Conservation (phyloP, 2,797 vertebrate species). For the Pangasius larnaudii region DNA sequence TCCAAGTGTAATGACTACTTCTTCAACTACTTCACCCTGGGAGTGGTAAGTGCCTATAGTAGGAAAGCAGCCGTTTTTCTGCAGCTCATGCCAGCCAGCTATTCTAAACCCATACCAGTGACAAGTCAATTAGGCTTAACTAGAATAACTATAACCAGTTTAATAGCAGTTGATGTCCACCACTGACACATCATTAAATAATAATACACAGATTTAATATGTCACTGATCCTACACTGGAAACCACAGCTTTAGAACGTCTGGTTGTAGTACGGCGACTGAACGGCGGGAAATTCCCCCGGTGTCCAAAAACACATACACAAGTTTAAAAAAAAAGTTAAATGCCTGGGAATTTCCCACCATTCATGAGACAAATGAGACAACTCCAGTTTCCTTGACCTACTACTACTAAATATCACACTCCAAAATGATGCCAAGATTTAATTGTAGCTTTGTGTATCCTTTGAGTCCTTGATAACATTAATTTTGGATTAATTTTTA, state of each 20-base stretch:
- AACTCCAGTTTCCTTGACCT: not conserved
- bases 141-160: not conserved
- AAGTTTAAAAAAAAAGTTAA: too few relatives aligned
- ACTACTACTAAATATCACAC: not conserved
- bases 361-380: not conserved
- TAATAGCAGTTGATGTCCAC: not conserved
- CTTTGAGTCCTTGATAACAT: not conserved
- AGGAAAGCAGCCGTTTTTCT: not conserved
- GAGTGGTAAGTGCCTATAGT: conserved; percentile 85
- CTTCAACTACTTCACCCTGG: conserved; percentile 98
- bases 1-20: conserved; percentile 99
- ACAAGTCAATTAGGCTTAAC: too few relatives aligned
- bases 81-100: not conserved
- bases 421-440: not conserved
- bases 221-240: not conserved
- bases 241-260: not conserved
- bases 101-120: not conserved
- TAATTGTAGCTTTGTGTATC: not conserved
- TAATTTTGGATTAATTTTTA: not conserved
- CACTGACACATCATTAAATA: not conserved
- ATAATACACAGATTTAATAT: not conserved
- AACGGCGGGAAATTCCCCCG: not conserved
- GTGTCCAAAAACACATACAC: not conserved
- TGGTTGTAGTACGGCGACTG: not conserved
- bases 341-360: conserved; percentile 6